Percentiles rank a stretch among this genome's conserved stretches.
phyloP scores from a whole-genome alignment of 1,140 invertebrate genomes.

The Heterodera schachtii region DNA sequence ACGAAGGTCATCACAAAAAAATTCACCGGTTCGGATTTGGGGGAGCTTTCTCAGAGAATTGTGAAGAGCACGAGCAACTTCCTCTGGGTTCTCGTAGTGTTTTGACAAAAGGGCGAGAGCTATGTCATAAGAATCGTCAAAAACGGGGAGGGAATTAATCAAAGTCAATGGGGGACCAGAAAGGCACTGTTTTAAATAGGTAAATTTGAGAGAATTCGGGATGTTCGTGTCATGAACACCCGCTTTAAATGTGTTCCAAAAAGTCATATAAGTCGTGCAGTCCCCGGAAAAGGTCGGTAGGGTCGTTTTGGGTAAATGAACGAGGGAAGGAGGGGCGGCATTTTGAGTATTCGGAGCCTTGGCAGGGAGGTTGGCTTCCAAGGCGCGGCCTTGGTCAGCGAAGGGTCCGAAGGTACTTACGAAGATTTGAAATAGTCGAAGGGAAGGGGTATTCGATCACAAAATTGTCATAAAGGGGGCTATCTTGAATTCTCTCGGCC shows the following conservation, averaged over 20 bases:
- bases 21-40: background rate
- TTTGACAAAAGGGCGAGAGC: background rate
- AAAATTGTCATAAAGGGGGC: background rate
- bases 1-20: background rate
- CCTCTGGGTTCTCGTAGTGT: background rate
- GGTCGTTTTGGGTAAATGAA: background rate
- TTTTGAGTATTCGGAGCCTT: background rate
- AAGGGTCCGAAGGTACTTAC: background rate
- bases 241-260: background rate
- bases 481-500: background rate
- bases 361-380: background rate
- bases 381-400: background rate
- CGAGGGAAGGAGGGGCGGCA: background rate
- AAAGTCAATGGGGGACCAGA: background rate
- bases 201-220: conserved; percentile 1
- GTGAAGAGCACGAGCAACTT: background rate
- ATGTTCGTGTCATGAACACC: background rate
- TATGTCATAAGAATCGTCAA: background rate
- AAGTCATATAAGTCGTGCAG: background rate
- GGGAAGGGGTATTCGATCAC: background rate
- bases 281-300: conserved; percentile 11
- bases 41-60: background rate
- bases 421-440: background rate
- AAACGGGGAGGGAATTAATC: background rate
- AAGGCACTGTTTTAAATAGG: background rate